Conservation (phyloP, 2,888 invertebrate species). For the Tuta absoluta region DNA sequence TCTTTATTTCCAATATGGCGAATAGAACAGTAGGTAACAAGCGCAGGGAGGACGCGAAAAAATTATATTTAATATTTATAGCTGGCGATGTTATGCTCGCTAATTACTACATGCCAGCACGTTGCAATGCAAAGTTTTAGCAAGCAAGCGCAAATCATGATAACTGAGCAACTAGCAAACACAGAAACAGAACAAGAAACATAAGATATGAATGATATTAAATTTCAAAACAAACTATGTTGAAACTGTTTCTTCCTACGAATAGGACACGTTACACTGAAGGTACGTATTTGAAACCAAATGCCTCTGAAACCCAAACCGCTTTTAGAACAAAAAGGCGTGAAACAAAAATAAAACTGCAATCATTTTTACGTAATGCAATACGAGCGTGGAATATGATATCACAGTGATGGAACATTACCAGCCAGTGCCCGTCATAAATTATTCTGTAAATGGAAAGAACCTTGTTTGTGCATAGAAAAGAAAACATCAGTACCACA, state of each 20-base stretch:
- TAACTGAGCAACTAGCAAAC: background rate
- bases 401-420: background rate
- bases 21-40: background rate
- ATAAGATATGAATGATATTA: no score
- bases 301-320: no score
- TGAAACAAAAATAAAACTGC: no score
- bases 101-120: conserved; percentile 12
- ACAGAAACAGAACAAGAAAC: background rate
- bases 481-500: background rate
- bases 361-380: background rate
- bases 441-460: background rate
- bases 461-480: background rate
- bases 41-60: conserved; percentile 5
- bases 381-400: background rate
- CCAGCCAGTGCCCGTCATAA: background rate
- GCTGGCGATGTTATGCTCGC: conserved; percentile 6
- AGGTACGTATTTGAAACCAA: no score
- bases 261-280: no score
- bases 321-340: no score
- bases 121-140: conserved; percentile 4
- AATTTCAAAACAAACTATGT: no score
- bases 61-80: conserved; percentile 14
- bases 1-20: background rate
- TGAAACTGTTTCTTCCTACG: no score
- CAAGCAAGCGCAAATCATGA: conserved; percentile 7